Percentiles rank a stretch among this genome's conserved stretches.
Evolutionary conservation across 1,140 invertebrate genomes (phyloP).

Genomic region (Leptinotarsa defecta): DNA sequence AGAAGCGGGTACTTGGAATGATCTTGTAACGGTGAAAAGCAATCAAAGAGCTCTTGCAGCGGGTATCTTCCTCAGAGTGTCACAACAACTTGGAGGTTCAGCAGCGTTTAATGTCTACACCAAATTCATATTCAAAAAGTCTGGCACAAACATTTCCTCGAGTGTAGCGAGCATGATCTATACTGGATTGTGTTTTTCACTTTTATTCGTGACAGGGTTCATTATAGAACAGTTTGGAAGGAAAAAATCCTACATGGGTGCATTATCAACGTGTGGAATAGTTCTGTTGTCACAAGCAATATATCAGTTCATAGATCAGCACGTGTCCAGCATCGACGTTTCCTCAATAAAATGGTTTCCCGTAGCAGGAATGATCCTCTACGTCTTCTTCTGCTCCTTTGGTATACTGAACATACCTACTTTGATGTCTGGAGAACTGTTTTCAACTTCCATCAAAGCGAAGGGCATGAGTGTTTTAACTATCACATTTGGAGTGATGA

Average conservation of each 20-base stretch:
- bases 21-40: slow-evolving; percentile 35
- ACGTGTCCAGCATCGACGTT: slow-evolving; percentile 34
- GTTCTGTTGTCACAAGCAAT: slow-evolving; percentile 56
- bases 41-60: slow-evolving; percentile 38
- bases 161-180: not conserved
- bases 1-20: slow-evolving; percentile 49
- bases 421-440: slow-evolving; percentile 48
- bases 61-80: slow-evolving; percentile 29
- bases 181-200: slow-evolving; percentile 61
- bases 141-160: slow-evolving; percentile 22
- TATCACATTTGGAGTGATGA: slow-evolving; percentile 34
- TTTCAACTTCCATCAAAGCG: slow-evolving; percentile 49
- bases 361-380: slow-evolving; percentile 45
- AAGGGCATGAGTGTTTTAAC: slow-evolving; percentile 44
- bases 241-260: slow-evolving; percentile 36
- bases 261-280: slow-evolving; percentile 33
- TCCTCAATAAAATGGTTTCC: slow-evolving; percentile 49
- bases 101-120: slow-evolving; percentile 35
- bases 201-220: slow-evolving; percentile 64
- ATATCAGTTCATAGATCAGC: slow-evolving; percentile 51
- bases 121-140: slow-evolving; percentile 41
- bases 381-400: slow-evolving; percentile 37
- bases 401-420: slow-evolving; percentile 47
- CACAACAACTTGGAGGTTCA: slow-evolving; percentile 43
- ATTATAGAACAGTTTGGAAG: slow-evolving; percentile 29